Percentiles rank a stretch among this genome's conserved stretches.
phyloP scores from a whole-genome alignment of 2,797 vertebrate species.

The Gymnoscopelus microlampas region DNA sequence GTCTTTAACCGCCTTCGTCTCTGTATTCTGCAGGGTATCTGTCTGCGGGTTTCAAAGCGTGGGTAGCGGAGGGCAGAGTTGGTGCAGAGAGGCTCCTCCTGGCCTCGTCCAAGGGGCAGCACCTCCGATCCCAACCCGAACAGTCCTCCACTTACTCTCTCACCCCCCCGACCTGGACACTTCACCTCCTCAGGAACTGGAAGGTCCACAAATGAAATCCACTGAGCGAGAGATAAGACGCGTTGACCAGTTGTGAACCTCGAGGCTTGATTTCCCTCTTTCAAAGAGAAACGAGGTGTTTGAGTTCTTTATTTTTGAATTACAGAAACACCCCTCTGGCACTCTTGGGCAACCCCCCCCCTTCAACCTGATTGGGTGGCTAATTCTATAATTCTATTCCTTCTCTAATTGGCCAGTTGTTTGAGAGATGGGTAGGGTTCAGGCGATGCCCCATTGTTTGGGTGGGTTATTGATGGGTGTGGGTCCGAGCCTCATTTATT shows the following conservation, averaged over 20 bases:
- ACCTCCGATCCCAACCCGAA: constrained; percentile 21
- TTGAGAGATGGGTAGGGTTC: constrained; percentile 15
- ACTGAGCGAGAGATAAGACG: constrained; percentile 21
- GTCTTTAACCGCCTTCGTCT: no score
- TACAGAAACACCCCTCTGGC: constrained; percentile 5
- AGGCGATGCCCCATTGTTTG: not conserved
- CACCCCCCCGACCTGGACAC: constrained; percentile 63
- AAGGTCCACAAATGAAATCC: constrained; percentile 82
- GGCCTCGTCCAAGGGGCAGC: constrained; percentile 35
- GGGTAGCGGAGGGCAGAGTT: constrained; percentile 65
- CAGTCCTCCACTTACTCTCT: constrained; percentile 46
- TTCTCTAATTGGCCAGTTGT: constrained; percentile 10
- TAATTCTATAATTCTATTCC: not conserved
- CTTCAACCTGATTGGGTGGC: not conserved
- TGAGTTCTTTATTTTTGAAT: not conserved
- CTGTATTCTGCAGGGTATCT: constrained; percentile 63
- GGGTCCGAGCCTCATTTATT: not conserved
- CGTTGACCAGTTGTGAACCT: constrained; percentile 36
- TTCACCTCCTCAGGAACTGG: constrained; percentile 83
- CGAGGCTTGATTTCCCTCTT: constrained; percentile 12
- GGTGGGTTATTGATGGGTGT: not conserved
- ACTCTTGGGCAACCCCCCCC: constrained; percentile 1
- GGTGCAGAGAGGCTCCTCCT: constrained; percentile 61
- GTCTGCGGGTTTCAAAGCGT: constrained; percentile 65
- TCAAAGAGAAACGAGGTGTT: constrained; percentile 6